A percentile compares a stretch with the other conserved stretches of the same genome.
Conservation (phyloP, 2,797 vertebrate genomes). For the Falco columbarius region DNA sequence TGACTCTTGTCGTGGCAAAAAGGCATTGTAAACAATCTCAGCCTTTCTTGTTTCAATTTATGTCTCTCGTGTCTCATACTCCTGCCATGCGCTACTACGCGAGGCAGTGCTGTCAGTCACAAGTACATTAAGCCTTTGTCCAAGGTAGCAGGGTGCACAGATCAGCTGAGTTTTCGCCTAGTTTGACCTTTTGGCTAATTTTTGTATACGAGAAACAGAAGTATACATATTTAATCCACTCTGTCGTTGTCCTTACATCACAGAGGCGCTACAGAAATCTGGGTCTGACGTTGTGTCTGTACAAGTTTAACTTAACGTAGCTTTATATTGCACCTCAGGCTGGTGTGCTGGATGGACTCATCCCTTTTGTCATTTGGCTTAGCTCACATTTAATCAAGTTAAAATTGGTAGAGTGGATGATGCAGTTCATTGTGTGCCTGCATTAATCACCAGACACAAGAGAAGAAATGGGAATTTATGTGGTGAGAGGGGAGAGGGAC, state of each 20-base stretch:
- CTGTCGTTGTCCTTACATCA: not conserved
- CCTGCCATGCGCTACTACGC: rapidly evolving
- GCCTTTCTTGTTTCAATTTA: not conserved
- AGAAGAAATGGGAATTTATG: not conserved
- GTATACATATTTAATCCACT: not conserved
- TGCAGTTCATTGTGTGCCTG: not conserved
- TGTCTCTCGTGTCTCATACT: not conserved
- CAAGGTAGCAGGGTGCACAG: not conserved
- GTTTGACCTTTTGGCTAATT: not conserved
- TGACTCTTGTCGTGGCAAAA: not conserved
- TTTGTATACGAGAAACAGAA: not conserved
- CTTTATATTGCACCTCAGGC: not conserved
- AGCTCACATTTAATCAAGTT: not conserved
- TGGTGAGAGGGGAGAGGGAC: not conserved
- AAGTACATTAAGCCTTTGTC: not conserved
- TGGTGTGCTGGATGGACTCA: not conserved
- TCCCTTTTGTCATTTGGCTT: not conserved
- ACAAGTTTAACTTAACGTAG: not conserved
- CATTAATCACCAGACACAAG: not conserved
- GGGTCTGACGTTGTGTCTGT: not conserved
- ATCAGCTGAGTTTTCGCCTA: not conserved
- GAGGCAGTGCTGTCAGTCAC: not conserved
- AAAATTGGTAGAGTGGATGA: not conserved
- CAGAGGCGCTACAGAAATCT: not conserved
- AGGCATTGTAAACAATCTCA: not conserved